Percentiles rank a stretch among this genome's conserved stretches.
Evolutionary conservation across 2,888 invertebrate species (phyloP).

Genomic region (Notodonta ziczac): DNA sequence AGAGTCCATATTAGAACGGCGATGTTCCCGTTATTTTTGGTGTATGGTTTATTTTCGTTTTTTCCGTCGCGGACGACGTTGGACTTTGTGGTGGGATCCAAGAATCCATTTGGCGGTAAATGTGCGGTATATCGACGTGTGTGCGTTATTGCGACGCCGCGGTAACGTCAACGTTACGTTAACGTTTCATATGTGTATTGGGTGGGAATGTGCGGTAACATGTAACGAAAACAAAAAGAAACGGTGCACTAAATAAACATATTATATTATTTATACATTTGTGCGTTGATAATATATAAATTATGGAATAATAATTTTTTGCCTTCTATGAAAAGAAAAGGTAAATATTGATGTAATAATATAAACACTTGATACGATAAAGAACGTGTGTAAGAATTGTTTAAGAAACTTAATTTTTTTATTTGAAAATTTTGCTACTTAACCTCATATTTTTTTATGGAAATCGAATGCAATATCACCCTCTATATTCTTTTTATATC

Average conservation of each 20-base stretch:
- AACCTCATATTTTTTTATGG: no score
- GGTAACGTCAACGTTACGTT: slow-evolving; percentile 37
- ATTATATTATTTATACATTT: slow-evolving; percentile 52
- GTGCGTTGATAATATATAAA: slow-evolving; percentile 39
- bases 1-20: slow-evolving; percentile 40
- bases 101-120: slow-evolving; percentile 69
- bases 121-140: slow-evolving; percentile 44
- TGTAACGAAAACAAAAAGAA: slow-evolving; percentile 83
- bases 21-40: slow-evolving; percentile 15
- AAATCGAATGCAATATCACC: no score
- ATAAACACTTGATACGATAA: neutral
- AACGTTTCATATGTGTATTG: slow-evolving; percentile 67
- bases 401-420: no score
- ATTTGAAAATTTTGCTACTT: no score
- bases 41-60: slow-evolving; percentile 78
- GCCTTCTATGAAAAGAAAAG: neutral
- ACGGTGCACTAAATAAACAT: slow-evolving; percentile 83
- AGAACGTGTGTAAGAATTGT: no score
- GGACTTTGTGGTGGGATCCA: slow-evolving; percentile 80
- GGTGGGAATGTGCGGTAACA: slow-evolving; percentile 82
- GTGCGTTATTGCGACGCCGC: slow-evolving; percentile 52
- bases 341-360: neutral
- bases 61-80: slow-evolving; percentile 83
- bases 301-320: no score
- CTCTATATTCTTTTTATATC: neutral